Base-by-base conservation (phyloP, 2,797 vertebrate species). In the Takifugu rubripes region DNA sequence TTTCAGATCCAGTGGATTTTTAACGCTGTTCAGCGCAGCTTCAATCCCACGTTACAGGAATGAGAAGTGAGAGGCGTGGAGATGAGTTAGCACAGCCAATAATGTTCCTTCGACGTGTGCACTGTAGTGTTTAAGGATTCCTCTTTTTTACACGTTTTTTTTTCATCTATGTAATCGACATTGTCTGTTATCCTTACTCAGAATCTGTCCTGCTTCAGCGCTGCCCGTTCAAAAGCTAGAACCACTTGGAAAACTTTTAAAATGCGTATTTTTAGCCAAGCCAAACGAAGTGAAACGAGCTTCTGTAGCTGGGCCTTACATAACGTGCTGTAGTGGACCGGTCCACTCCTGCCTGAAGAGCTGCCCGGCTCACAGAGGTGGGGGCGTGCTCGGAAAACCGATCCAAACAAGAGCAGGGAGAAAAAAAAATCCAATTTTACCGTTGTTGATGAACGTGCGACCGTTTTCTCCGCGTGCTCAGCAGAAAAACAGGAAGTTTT, bases 251-350 rank as follows among this genome's bases (percentile, higher is more conserved):
- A 14, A 62, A 75, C 66, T 82, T 82, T 82, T 69, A 67, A 78
- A 84, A 73, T 43, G 25, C 58, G 47, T 86, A 88, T 86, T 87
- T 87, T 81, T 88, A 84, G 75, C 65, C 5, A 84, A 82, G 78
- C 77, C 72, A 76, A 82, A 86, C 71, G 75, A 77, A 75, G 65
- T 50, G 66, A 83, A 85, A 81, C 56, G 71, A 85, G 68, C 60
- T 77, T 74, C 68, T 48, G 46, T 49, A 27, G 64, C 57, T 67
- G 25, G 5, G 62, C 66, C 84, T 88, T 87, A 87, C 80, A 78
- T 84, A 82, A 87, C 27, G 56, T 68, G 77, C 79, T 74, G 72
- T 68, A 67, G 70, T 66, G 70, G 69, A 78, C 55, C 54, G 5
- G 65, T 79, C 52, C 26, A 74, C 64, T 71, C 31, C 63, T 51